phyloP scores from a whole-genome alignment of 2,888 invertebrate genomes.

The Metalampra italica region DNA sequence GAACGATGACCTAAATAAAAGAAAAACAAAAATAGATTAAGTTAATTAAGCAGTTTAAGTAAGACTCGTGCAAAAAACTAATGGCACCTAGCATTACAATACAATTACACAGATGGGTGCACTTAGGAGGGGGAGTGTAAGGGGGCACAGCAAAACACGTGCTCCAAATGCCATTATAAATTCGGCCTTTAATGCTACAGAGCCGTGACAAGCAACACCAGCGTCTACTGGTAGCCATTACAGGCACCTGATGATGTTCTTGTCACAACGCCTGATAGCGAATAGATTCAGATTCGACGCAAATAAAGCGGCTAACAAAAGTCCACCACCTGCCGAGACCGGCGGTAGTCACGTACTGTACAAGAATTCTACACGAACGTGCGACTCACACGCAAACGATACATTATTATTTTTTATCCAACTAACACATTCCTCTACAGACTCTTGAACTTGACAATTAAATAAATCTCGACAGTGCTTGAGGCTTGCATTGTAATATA shows the following conservation, averaged over 20 bases:
- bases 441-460: conserved; percentile 16
- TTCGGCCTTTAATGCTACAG: no score
- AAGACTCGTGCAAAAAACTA: no score
- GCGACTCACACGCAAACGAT: conserved; percentile 28
- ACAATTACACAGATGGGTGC: no score
- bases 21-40: no score
- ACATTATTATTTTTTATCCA: conserved; percentile 21
- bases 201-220: no score
- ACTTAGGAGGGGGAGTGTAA: no score
- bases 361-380: conserved; percentile 29
- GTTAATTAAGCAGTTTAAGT: no score
- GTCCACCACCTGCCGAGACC: conserved; percentile 5
- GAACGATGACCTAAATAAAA: no score
- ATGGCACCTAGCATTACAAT: no score
- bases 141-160: no score
- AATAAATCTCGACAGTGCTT: conserved; percentile 2
- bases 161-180: no score
- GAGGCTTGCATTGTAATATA: conserved; percentile 11
- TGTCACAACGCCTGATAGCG: conserved; percentile 19
- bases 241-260: background rate
- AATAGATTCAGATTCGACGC: conserved; percentile 23
- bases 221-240: conserved; percentile 3
- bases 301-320: conserved; percentile 33
- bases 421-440: conserved; percentile 18
- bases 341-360: conserved; percentile 39